Base-by-base conservation (phyloP, 2,113 vertebrate species). In the Protobothrops mucrosquamatus region DNA sequence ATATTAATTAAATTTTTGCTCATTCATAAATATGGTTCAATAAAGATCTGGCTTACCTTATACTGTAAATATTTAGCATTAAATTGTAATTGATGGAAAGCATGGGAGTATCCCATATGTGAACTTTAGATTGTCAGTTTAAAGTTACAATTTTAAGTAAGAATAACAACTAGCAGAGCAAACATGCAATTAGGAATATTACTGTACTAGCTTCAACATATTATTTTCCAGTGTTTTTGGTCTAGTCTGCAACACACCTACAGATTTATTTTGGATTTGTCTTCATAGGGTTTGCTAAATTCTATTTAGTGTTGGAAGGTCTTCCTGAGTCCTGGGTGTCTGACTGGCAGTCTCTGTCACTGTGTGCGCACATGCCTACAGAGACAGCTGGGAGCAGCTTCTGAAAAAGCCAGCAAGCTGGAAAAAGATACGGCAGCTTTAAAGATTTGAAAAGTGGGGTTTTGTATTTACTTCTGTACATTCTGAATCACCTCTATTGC, bases 81-180 rank as follows among this genome's bases (percentile, higher is more conserved):
- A 52, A 0, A 88, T 92, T 89, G 81, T 94, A 93, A 94, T 93
- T 90, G 91, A 93, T 88, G 86, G 59, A 89, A 91, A 92, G 24
- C 57, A 69, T 88, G 57, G 85, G n/a, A 54, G 29, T 88, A 88
- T 92, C 22, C 46, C 10, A 9, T 54, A 61, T 61, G 26, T 87
- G 85, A 34, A 22, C 22, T 87, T 87, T 69, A 39, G 9, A n/a
- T 64, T 74, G 52, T 43, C 51, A 48, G 52, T 22, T 29, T n/a
- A 20, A 56, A 69, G 29, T 87, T 91, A 46, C 48, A 20, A 61
- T 88, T 69, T 93, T 74, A 74, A 91, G 24, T 48, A 52, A 81
- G 89, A 91, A 64, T 29, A 87, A 61, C 51, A 87, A 51, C 34
- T 55, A 57, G 3, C 39, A 55, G 11, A 91, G 81, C 26, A 87